Percentiles rank a stretch among this genome's conserved stretches.
Evolutionary conservation across 2,113 vertebrate genomes (phyloP).

Genomic region (Uropsilus gracilis): DNA sequence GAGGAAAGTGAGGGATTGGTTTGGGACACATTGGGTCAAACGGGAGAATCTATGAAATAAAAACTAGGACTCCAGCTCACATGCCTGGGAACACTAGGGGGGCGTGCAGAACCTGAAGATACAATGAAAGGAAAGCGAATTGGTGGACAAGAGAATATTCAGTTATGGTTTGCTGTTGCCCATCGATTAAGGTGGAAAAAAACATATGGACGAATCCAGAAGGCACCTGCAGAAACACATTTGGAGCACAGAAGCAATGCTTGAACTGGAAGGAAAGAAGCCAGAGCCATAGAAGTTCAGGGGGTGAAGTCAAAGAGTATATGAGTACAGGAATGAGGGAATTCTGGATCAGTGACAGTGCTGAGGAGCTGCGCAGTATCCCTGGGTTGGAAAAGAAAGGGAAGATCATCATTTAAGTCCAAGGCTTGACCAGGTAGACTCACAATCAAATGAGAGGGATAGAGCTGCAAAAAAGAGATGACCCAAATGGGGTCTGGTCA

Average conservation of each 20-base stretch:
- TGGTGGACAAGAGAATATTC: background rate
- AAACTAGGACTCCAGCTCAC: background rate
- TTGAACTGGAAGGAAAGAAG: background rate
- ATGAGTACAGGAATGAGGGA: background rate
- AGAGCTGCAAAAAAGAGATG: background rate
- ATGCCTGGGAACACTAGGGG: too few relatives aligned
- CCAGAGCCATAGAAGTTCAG: background rate
- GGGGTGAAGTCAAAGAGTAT: background rate
- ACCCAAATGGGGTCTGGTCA: background rate
- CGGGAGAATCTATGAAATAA: fast-evolving
- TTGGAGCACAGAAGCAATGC: background rate
- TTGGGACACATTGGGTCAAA: background rate
- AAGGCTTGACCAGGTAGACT: background rate
- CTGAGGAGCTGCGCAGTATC: fast-evolving
- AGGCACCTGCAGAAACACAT: background rate
- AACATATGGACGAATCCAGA: background rate
- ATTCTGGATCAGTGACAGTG: background rate
- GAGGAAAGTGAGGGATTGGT: background rate
- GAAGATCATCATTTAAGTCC: background rate
- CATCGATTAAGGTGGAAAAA: background rate
- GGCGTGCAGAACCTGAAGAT: background rate
- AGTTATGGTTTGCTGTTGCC: background rate
- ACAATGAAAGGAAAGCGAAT: too few relatives aligned
- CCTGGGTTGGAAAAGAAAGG: background rate
- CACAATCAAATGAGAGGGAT: too few relatives aligned